Evolutionary conservation across 2,888 invertebrate species (phyloP).

Genomic region (Diogma glabrata): DNA sequence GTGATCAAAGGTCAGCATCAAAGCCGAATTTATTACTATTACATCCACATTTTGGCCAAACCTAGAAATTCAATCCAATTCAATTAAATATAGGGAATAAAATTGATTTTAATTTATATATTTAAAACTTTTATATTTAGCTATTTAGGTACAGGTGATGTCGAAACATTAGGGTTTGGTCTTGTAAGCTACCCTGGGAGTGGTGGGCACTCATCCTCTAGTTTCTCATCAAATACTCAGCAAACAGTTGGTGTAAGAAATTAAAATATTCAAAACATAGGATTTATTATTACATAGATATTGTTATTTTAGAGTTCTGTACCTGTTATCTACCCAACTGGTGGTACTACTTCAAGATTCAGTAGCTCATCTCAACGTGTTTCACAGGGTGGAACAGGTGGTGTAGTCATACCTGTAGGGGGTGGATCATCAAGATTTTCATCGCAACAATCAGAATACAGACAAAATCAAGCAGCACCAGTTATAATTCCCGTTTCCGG

Average conservation of each 20-base stretch:
- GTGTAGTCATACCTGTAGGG: slow-evolving; percentile 16
- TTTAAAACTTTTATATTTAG: background rate
- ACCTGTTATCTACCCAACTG: slow-evolving; percentile 1
- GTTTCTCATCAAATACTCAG: no score
- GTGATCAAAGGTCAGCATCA: slow-evolving; percentile 9
- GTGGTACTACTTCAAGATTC: slow-evolving; percentile 13
- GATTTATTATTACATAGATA: no score
- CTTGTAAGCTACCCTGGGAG: background rate
- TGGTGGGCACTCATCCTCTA: slow-evolving; percentile 1
- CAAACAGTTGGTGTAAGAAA: no score
- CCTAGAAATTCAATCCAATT: no score
- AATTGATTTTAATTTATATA: background rate
- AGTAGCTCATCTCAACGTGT: slow-evolving; percentile 16
- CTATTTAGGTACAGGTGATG: background rate
- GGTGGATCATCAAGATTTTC: slow-evolving; percentile 19
- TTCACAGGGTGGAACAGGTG: slow-evolving; percentile 19
- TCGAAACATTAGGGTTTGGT: background rate
- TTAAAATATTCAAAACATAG: no score
- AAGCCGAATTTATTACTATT: no score
- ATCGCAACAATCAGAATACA: slow-evolving; percentile 28
- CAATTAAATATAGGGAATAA: background rate
- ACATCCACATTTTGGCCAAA: no score
- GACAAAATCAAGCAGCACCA: slow-evolving; percentile 23
- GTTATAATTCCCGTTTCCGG: slow-evolving; percentile 14
- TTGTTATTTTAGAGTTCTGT: background rate